These are phyloP conservation scores for Sorex araneus DNA, from an alignment of 2,113 vertebrate genomes.

Conservation along the genomic window DNA sequence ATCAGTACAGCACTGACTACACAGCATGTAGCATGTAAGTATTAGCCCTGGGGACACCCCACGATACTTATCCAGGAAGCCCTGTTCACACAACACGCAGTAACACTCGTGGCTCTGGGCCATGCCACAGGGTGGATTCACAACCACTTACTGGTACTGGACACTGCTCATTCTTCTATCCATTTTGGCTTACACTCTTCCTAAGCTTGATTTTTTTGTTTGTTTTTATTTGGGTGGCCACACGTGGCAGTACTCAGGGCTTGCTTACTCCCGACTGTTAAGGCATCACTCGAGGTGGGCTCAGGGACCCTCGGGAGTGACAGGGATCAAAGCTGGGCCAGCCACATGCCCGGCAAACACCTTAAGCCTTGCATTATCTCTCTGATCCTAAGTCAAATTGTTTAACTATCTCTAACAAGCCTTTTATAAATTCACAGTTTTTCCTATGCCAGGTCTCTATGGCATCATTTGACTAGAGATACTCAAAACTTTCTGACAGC, in stretches of 20 bases:
- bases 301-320: too few relatives aligned
- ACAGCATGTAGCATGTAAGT: background rate
- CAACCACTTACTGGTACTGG: background rate
- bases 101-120: background rate
- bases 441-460: background rate
- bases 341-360: too few relatives aligned
- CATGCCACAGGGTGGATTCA: background rate
- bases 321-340: too few relatives aligned
- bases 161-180: background rate
- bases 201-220: background rate
- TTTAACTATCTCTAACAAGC: background rate
- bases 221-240: too few relatives aligned
- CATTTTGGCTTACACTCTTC: background rate
- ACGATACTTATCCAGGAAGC: background rate
- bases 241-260: too few relatives aligned
- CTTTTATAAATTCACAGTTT: background rate
- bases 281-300: too few relatives aligned
- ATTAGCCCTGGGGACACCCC: background rate
- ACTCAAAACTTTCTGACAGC: background rate
- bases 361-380: too few relatives aligned
- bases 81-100: background rate
- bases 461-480: background rate
- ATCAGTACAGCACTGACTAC: background rate
- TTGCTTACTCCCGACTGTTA: too few relatives aligned
- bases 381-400: background rate